phyloP scores from a whole-genome alignment of 1,140 invertebrate genomes.

The Centruroides vittatus region DNA sequence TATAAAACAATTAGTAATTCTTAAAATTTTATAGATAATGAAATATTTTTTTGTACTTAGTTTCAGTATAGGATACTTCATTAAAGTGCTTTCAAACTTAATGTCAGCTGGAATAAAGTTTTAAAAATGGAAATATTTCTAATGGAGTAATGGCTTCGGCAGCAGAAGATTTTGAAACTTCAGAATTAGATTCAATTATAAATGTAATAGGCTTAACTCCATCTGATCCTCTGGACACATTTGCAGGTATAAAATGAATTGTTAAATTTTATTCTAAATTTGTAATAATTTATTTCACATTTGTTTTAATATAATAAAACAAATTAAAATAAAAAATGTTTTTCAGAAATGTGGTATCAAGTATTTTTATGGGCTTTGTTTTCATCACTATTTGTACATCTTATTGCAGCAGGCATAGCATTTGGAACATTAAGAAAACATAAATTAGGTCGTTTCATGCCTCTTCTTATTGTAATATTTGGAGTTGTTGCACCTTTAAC shows the following conservation, averaged over 20 bases:
- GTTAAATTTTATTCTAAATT: neutral
- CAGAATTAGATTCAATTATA: conserved; percentile 25
- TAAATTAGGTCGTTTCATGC: conserved; percentile 77
- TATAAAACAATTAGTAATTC: too few relatives aligned
- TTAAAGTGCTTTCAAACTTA: too few relatives aligned
- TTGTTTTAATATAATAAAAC: conserved; percentile 1
- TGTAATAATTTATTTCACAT: neutral
- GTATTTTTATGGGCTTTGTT: conserved; percentile 87
- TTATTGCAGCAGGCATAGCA: conserved; percentile 73
- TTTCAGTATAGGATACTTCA: too few relatives aligned
- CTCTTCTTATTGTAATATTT: conserved; percentile 70
- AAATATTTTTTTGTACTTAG: too few relatives aligned
- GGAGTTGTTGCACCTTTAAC: conserved; percentile 69
- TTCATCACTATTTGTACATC: conserved; percentile 81
- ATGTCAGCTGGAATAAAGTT: too few relatives aligned
- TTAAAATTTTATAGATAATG: too few relatives aligned
- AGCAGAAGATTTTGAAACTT: conserved; percentile 21
- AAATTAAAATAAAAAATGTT: conserved; percentile 1
- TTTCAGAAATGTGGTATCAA: conserved; percentile 86
- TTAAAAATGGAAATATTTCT: too few relatives aligned
- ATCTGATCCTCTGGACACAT: conserved; percentile 29
- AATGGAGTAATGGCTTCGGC: neutral
- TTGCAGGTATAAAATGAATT: conserved; percentile 26
- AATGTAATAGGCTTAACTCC: conserved; percentile 31
- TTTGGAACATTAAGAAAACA: conserved; percentile 81